Base-by-base conservation (phyloP, 2,888 invertebrate species). In the Bruchidius siliquastri region DNA sequence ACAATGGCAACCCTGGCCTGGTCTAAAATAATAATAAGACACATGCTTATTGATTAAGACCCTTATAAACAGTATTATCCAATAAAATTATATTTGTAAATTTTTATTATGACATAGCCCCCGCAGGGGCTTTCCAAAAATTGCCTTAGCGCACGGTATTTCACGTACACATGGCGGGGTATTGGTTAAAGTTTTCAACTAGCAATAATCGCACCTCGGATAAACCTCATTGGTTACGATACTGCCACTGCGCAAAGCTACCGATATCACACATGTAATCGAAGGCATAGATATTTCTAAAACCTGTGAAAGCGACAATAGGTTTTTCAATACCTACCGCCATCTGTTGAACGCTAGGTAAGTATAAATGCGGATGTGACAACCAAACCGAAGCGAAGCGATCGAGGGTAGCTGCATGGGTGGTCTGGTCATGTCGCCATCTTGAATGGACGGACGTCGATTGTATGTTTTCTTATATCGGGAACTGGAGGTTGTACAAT, bases 221-320 rank as follows among this genome's bases (percentile, higher is more conserved):
- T 91, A 88, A 90, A 92, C 94, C 92, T 94, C 94, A 94, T 93
- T 90, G 94, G 93, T 94, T 94, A 94, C 93, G 93, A 93, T 94
- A 94, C 91, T 91, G 93, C 94, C 93, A 90, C 94, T 94, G 94
- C 94, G 94, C 94, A 94, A 93, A 94, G 94, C 91, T 94, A 84
- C 88, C 67, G 80, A 79, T 18, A 0, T 20, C 0, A 8, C 13
- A 18, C 18, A 18, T 18, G 3, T 49, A 8, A 49, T 49, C 49
- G 49, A 49, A 49, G 6, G 18, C 49, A 13, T 49, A 49, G 18
- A 49, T 13, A 49, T 49, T 13, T 49, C 49, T 49, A 13, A 13
- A 13, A 3, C 49, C 6, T 49, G 49, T 49, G 18, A 13, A 49
- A 49, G 49, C 49, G 8, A 26, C 26, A 26, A 8, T 8, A 4